Percentiles rank a stretch among this genome's conserved stretches.
phyloP scores from a whole-genome alignment of 2,113 vertebrate species.

The Pungitius pungitius region DNA sequence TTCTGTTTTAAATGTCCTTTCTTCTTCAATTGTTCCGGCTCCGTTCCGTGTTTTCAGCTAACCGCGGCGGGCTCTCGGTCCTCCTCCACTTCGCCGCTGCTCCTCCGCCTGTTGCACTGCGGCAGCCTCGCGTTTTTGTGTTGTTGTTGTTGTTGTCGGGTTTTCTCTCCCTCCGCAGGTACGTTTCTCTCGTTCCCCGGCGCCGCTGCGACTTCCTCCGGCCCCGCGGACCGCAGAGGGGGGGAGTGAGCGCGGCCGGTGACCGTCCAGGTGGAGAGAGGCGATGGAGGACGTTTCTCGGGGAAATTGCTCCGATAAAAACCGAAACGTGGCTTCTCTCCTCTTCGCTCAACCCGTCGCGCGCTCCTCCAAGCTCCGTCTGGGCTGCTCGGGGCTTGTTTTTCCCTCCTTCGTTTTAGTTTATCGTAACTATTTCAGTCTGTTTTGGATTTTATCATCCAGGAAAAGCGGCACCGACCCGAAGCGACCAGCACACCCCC shows the following conservation, averaged over 20 bases:
- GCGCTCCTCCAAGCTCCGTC: slow-evolving; percentile 44
- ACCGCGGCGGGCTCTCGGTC: slow-evolving; percentile 63
- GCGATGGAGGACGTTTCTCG: slow-evolving; percentile 14
- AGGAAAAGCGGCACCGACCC: slow-evolving; percentile 59
- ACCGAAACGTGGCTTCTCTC: slow-evolving; percentile 26
- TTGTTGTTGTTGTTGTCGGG: no score
- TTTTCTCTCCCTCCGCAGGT: no score
- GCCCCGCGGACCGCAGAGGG: no score
- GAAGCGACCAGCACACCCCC: slow-evolving; percentile 77
- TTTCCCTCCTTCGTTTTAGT: slow-evolving; percentile 40
- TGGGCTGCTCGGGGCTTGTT: not conserved
- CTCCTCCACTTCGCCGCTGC: slow-evolving; percentile 50
- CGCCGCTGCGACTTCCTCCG: no score
- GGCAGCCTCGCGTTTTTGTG: slow-evolving; percentile 78
- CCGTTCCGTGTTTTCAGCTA: slow-evolving; percentile 67
- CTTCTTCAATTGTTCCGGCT: slow-evolving; percentile 34
- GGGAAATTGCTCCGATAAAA: slow-evolving; percentile 14
- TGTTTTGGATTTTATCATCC: slow-evolving; percentile 50
- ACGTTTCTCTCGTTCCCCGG: no score
- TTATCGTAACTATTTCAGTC: slow-evolving; percentile 70
- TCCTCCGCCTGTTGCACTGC: slow-evolving; percentile 96
- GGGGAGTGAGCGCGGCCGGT: not conserved
- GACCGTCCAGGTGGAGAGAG: slow-evolving; percentile 40
- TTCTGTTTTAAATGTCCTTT: not conserved
- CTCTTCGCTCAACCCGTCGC: no score